Evolutionary conservation across 2,888 invertebrate species (phyloP), one percentile per base, ranked within the genome.

Genomic region (Amphipyra tragopoginis): DNA sequence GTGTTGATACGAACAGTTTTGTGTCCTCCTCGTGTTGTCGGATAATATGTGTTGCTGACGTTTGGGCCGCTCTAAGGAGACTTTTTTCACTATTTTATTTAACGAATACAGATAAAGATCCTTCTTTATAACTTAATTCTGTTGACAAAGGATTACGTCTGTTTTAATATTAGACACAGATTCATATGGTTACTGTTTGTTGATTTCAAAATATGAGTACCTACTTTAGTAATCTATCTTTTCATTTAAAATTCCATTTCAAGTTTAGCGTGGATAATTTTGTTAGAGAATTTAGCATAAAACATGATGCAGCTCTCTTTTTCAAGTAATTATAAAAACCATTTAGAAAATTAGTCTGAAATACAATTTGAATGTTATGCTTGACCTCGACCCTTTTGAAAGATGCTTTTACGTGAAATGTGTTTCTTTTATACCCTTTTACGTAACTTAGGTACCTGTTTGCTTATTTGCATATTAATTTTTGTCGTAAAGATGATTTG

Each of bases 1-100:
- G 85, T 84, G 87, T 87, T 78, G 81, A 81, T 84, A 84, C 86
- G 85, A 87, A 83, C 85, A 86, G 84, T 88, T 88, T 83, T 85
- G 85, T 86, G 85, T 87, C 84, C 80, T 80, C 79, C 67, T 76
- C 68, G 74, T 83, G 85, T 85, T 81, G 83, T 82, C 69, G 77
- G 81, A 83, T 77, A 77, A 79, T 85, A 84, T 86, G 83, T 84
- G 81, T 81, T 73, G 81, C 81, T 79, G 85, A 86, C 72, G 70
- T 64, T 66, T 56, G 53, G 50, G 45, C 51, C 57, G 61, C 75
- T 72, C 73, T 77, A 66, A 69, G 64, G 71, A 73, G 49, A 70
- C 59, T 60, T 59, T 72, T 72, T 73, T 51, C 63, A 52, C 61
- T 63, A 57, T 65, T 58, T 75, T 71, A 55, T 71, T 49, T 68